Evolutionary conservation across 2,113 vertebrate species (phyloP), one percentile per base, ranked within the genome.

Genomic region (Microtus montanus): DNA sequence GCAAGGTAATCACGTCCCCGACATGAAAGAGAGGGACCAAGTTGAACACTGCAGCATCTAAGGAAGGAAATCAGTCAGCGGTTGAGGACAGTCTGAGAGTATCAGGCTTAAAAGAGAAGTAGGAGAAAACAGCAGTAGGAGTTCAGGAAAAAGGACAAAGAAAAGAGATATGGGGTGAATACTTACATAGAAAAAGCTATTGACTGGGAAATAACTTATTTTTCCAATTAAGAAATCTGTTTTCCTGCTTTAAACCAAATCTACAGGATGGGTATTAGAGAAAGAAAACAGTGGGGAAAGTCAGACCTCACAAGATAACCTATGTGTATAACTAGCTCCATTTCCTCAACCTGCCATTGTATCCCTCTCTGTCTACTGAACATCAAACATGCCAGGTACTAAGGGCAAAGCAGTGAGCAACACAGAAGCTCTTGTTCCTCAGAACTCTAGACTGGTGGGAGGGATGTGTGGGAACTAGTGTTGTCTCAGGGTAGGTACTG

Each of bases 1-100:
- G 93, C 97, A 99, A 99, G 99, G 99, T 99, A 68, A 17, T 2
- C 44, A 35, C 41, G 10, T 11, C 35, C 5, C 17, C 2, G 7
- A 66, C 14, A 58, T 20, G 11, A 73, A 4, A 35, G 14, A 3
- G 0, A 2, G 44, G 22, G n/a, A 8, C 33, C 79, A 75, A 61
- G n/a, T 30, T 35, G 47, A 22, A 15, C 1, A 3, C 2, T 83
- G 33, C 5, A 79, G 14, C 12, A 8, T 66, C 47, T 14, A 12
- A 90, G 61, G 85, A 84, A 77, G 80, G 44, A 92, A 41, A 13
- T 12, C 10, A 41, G 17, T 15, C 15, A 66, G 14, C 13, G 41
- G 7, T 8, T 63, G 54, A 41, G 73, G 54, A 14, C 8, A 26
- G 17, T 61, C 44, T 64, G 82, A 47, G 30, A 19, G 41, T 33